Evolutionary conservation across 2,888 invertebrate genomes (phyloP).

Genomic region (Ennomos erosarius): DNA sequence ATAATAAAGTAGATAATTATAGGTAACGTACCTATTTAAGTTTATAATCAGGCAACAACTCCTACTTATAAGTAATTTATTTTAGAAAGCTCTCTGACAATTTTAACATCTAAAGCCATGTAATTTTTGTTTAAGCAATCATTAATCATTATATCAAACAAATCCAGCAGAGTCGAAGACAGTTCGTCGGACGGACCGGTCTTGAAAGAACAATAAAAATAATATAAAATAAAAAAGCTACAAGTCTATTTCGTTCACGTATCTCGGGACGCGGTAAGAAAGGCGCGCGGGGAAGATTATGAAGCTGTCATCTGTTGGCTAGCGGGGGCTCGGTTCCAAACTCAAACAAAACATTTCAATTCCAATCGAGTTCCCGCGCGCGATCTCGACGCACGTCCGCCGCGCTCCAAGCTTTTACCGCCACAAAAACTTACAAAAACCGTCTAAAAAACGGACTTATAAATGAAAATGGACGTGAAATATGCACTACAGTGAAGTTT

Average conservation of each 20-base stretch:
- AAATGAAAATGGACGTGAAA: slow-evolving; percentile 45
- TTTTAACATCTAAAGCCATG: slow-evolving; percentile 26
- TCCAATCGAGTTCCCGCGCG: slow-evolving; percentile 60
- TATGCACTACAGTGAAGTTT: slow-evolving; percentile 57
- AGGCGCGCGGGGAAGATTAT: slow-evolving; percentile 63
- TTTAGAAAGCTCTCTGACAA: slow-evolving; percentile 15
- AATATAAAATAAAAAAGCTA: slow-evolving; percentile 73
- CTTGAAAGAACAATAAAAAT: slow-evolving; percentile 55
- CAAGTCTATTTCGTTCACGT: slow-evolving; percentile 70
- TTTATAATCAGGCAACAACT: background rate
- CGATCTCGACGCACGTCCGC: slow-evolving; percentile 51
- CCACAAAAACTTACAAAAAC: slow-evolving; percentile 50
- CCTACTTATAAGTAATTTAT: background rate
- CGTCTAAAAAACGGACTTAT: slow-evolving; percentile 38
- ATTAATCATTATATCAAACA: slow-evolving; percentile 51
- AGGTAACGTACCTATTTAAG: background rate
- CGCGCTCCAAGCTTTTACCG: slow-evolving; percentile 32
- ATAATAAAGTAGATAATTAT: no score
- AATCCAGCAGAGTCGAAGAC: slow-evolving; percentile 55
- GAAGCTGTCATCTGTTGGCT: slow-evolving; percentile 74
- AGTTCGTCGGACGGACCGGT: slow-evolving; percentile 61
- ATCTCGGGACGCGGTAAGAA: slow-evolving; percentile 45
- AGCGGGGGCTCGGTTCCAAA: slow-evolving; percentile 33
- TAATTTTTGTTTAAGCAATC: slow-evolving; percentile 45
- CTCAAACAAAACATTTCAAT: slow-evolving; percentile 26